Evolutionary conservation across 2,797 vertebrate genomes (phyloP), one percentile per base, ranked within the genome.

Genomic region (Nasua narica): DNA sequence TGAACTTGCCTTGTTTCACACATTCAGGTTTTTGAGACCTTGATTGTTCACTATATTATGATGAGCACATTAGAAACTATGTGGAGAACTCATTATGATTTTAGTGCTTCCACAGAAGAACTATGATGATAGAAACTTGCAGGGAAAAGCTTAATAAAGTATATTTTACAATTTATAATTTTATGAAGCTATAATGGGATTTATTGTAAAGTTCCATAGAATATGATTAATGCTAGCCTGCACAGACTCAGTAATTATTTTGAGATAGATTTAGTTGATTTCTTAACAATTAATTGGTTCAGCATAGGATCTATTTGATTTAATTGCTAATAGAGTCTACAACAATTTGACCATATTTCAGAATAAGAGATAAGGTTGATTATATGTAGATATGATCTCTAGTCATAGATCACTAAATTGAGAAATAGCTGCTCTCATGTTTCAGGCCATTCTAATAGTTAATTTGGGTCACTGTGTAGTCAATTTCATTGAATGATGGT

Each of bases 231-330:
- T 96, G 92, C 82, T 84, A 60, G 35, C 78, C 87, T 78, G 46
- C 82, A 93, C 29, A 97, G 81, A 88, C 56, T 43, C 54, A 93
- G n/a, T 97, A 85, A 96, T 92, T 96, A 95, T 96, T 96, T 97
- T 94, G 62, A 87, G 81, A 89, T 87, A 86, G 60, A 88, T 86
- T 97, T 96, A 91, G 74, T 91, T 97, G 91, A 93, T 93, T 96
- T 94, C 74, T 89, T 94, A 43, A 76, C 54, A 96, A 87, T 76
- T 94, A 94, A 96, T 95, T 96, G 86, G 79, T 69, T 95, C 32
- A 37, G 29, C n/a, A 35, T 91, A 90, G 29, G 69, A 94, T 94
- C 76, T 95, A 76, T 86, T 95, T 95, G 87, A 91, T 74, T 95
- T 90, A 76, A 82, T 90, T 91, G 37, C 62, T 90, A 76, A 69